Evolutionary conservation across 1,140 invertebrate genomes (phyloP), one percentile per base, ranked within the genome.

Genomic region (Achatina immaculata): DNA sequence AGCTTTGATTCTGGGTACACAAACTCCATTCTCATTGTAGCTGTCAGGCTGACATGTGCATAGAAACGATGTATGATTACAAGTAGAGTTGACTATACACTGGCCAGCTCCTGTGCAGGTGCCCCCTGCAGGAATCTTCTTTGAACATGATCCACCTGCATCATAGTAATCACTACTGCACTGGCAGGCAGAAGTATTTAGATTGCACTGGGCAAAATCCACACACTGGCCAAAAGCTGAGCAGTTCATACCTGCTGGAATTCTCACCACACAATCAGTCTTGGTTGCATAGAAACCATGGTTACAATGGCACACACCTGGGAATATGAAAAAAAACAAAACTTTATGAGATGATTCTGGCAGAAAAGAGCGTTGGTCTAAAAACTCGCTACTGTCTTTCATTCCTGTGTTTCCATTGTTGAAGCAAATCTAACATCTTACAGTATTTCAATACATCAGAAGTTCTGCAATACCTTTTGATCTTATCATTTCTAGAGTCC

Each of bases 61-160:
- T 21, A 6, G 34, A 3, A 31, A n/a, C 0, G n/a, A 38, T 3
- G 40, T 66, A 7, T 34, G 4, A 72, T 79, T 62, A 58, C 81
- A 82, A 28, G 62, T 72, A 16, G 81, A 78, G 81, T 80, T 66
- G 9, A 34, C 34, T 0, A 69, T 72, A 78, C 81, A 82, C 68
- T 82, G 81, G 16, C 78, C 78, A 19, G 45, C n/a, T 2, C 9
- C 58, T 11, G 71, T 48, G 62, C 81, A 82, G 0, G 78, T 14
- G 11, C 74, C 65, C 24, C 78, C 81, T 21, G 81, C 77, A 4
- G 77, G 48, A 21, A 77, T 66, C 75, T 66, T 77, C 6, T 9
- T 11, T 3, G 28, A 51, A 28, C 81, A 82, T 6, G 81, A 80
- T 71, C 81, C 81, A 2, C 81, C 81, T 7, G 72, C 66, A 42